A percentile compares a stretch with the other conserved stretches of the same genome.
Conservation (phyloP, 2,888 invertebrate species). For the Copidosoma aretas region DNA sequence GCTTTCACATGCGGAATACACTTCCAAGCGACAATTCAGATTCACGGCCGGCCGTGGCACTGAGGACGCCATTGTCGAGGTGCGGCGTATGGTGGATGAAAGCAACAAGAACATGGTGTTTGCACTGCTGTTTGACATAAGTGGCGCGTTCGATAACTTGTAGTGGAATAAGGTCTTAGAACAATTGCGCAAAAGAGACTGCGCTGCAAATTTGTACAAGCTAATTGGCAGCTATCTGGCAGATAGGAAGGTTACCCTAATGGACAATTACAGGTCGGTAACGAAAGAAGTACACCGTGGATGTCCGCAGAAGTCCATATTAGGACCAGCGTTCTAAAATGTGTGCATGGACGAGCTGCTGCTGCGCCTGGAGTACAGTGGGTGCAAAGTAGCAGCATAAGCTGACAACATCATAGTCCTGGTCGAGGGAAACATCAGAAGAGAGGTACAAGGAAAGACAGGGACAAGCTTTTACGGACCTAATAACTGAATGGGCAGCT, state of each 20-base stretch:
- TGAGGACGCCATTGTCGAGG: slow-evolving; percentile 14
- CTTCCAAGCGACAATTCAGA: slow-evolving; percentile 24
- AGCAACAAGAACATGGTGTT: neutral
- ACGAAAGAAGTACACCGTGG: neutral
- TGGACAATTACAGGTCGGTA: neutral
- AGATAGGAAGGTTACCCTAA: slow-evolving; percentile 3
- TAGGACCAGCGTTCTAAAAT: slow-evolving; percentile 37
- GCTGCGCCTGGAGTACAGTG: neutral
- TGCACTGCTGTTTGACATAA: slow-evolving; percentile 21
- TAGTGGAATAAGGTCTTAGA: slow-evolving; percentile 8
- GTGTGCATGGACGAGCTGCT: slow-evolving; percentile 30
- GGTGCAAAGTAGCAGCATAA: neutral
- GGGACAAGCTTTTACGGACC: neutral
- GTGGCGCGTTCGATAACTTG: slow-evolving; percentile 24
- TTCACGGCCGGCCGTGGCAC: slow-evolving; percentile 2
- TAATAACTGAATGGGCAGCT: neutral
- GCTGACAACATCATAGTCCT: slow-evolving; percentile 1
- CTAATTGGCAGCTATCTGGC: slow-evolving; percentile 17
- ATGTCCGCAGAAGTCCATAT: slow-evolving; percentile 32
- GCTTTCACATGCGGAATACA: neutral
- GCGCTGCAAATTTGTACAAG: neutral
- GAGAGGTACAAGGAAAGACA: neutral
- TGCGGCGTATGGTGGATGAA: neutral
- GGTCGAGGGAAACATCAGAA: neutral
- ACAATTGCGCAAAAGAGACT: neutral